These are phyloP conservation scores for Perccottus glenii DNA, from an alignment of 2,113 vertebrate genomes.

Conservation along the genomic window DNA sequence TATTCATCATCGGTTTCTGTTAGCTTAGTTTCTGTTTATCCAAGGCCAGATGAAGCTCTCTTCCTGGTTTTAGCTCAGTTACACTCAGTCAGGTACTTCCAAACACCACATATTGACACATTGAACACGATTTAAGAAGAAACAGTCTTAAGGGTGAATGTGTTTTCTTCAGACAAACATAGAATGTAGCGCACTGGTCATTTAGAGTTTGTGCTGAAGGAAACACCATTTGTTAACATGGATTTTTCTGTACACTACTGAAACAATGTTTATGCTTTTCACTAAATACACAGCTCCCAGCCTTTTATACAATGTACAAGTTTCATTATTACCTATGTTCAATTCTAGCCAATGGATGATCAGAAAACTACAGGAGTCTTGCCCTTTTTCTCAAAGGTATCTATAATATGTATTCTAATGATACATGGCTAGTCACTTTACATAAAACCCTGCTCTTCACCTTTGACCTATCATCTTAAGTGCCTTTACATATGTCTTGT, in stretches of 20 bases:
- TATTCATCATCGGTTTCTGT: neutral
- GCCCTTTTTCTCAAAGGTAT: constrained; percentile 96
- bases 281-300: neutral
- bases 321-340: constrained; percentile 69
- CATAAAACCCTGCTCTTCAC: neutral
- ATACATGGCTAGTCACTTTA: neutral
- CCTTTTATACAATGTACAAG: neutral
- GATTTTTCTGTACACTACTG: too few relatives aligned
- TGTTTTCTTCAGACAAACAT: too few relatives aligned
- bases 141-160: too few relatives aligned
- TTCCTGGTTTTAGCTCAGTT: neutral
- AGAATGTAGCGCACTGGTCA: too few relatives aligned
- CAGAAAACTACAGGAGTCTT: constrained; percentile 89
- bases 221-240: too few relatives aligned
- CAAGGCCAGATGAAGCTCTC: too few relatives aligned
- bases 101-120: neutral
- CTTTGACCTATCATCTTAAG: neutral
- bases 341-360: constrained; percentile 95
- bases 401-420: neutral
- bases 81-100: neutral
- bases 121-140: neutral
- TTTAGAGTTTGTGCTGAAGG: too few relatives aligned
- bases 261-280: neutral
- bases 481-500: constrained; percentile 26
- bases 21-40: too few relatives aligned